phyloP scores from a whole-genome alignment of 1,140 invertebrate species.

The Diachasmimorpha longicaudata region DNA sequence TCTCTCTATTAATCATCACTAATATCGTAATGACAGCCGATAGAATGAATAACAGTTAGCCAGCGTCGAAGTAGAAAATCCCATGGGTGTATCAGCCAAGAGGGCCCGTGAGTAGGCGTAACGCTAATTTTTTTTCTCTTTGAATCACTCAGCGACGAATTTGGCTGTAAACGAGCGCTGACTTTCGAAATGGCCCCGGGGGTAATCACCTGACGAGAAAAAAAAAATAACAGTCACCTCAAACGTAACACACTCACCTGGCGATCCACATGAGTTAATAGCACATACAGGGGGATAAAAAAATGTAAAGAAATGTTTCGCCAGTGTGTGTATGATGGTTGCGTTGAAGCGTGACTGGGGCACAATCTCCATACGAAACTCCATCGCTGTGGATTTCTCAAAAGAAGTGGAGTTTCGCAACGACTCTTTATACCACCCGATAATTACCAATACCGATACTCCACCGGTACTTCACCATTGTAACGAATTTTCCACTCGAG shows the following conservation, averaged over 20 bases:
- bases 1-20: too few relatives aligned
- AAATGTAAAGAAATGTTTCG: neutral
- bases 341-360: neutral
- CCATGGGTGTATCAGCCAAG: too few relatives aligned
- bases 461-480: neutral
- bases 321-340: neutral
- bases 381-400: neutral
- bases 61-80: too few relatives aligned
- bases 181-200: neutral
- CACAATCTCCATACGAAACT: neutral
- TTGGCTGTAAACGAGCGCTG: neutral
- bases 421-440: neutral
- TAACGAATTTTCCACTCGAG: slow-evolving; percentile 5
- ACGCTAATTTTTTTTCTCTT: neutral
- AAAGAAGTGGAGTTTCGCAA: neutral
- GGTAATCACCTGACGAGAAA: neutral
- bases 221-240: neutral
- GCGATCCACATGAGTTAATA: neutral
- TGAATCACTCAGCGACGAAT: neutral
- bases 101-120: neutral
- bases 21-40: too few relatives aligned
- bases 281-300: neutral
- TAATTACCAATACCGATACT: slow-evolving; percentile 20
- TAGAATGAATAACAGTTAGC: too few relatives aligned
- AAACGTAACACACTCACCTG: neutral